A percentile compares a stretch with the other conserved stretches of the same genome.
Conservation (phyloP, 2,797 vertebrate genomes). For the Danio jaintianensis region DNA sequence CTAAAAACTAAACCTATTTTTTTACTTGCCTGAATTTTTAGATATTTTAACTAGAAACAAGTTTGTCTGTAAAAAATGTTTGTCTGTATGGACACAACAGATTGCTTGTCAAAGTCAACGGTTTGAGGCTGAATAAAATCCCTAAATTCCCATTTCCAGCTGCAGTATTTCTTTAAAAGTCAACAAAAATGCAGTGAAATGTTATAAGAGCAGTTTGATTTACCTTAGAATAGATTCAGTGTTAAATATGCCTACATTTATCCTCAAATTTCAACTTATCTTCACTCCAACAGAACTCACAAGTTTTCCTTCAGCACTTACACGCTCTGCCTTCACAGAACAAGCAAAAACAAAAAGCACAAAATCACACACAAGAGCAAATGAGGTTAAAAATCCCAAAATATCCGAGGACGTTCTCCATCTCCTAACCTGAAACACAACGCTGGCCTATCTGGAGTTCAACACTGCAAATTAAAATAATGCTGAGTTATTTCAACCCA, state of each 20-base stretch:
- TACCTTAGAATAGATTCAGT: not conserved
- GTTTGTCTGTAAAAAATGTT: too few species aligned
- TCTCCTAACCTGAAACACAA: too few species aligned
- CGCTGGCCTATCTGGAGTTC: too few species aligned
- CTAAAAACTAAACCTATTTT: too few species aligned
- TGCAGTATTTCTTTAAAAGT: not conserved
- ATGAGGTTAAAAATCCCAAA: constrained; percentile 52
- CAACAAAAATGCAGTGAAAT: not conserved
- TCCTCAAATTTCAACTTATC: constrained; percentile 49
- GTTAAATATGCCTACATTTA: constrained; percentile 9
- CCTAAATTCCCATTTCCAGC: not conserved
- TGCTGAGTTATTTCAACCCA: too few species aligned
- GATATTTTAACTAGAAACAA: too few species aligned
- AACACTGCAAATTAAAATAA: too few species aligned
- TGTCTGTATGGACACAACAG: not conserved
- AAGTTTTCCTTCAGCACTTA: constrained; percentile 44
- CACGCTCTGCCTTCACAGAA: constrained; percentile 55
- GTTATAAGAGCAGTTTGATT: not conserved
- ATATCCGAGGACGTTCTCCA: constrained; percentile 50
- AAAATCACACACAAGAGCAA: constrained; percentile 17
- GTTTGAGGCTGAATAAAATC: not conserved
- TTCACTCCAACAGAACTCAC: constrained; percentile 7
- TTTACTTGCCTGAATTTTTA: too few species aligned
- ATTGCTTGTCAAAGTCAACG: not conserved
- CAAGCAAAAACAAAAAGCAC: constrained; percentile 57